Evolutionary conservation across 2,113 vertebrate genomes (phyloP).

Genomic region (Sapajus apella): DNA sequence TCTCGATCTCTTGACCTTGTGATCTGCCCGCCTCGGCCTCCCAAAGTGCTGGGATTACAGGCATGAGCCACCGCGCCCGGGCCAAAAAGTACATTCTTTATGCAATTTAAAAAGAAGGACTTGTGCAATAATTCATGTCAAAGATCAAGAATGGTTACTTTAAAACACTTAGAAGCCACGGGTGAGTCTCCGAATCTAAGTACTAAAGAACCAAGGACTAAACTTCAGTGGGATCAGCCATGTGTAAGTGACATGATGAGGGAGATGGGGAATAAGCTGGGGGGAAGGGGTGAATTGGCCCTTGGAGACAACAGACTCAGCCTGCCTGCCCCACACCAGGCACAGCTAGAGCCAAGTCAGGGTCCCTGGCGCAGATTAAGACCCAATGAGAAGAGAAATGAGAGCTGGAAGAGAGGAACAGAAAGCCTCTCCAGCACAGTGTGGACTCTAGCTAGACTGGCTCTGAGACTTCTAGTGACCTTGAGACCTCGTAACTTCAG

Average conservation of each 20-base stretch:
- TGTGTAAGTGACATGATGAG: background rate
- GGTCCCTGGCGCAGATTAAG: background rate
- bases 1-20: too few relatives aligned
- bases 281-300: background rate
- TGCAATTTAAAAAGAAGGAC: conserved; percentile 14
- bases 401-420: background rate
- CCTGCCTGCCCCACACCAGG: background rate
- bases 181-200: background rate
- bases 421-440: background rate
- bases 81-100: background rate
- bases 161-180: background rate
- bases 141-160: conserved; percentile 18
- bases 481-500: background rate
- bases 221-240: background rate
- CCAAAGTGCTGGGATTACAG: too few relatives aligned
- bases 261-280: background rate
- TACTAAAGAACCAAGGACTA: background rate
- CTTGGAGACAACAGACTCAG: background rate
- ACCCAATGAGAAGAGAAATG: background rate
- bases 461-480: background rate
- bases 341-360: too few relatives aligned
- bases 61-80: too few relatives aligned
- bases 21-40: too few relatives aligned
- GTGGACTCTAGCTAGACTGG: background rate
- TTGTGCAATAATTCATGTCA: background rate